Base-by-base conservation (phyloP, 2,888 invertebrate species). In the Harpalus rufipes region DNA sequence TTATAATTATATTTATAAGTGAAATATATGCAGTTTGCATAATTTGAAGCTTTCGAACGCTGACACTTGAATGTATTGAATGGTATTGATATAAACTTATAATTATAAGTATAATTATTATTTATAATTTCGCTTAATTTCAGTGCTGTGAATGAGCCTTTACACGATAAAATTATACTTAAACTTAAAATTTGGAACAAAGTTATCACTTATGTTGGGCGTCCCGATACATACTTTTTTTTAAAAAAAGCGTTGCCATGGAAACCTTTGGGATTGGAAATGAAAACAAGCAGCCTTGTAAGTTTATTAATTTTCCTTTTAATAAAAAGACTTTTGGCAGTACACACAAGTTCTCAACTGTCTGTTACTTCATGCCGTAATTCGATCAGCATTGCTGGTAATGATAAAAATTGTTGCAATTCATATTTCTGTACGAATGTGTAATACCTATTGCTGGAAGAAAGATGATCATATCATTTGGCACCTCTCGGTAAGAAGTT, bases 251-350 rank as follows among this genome's bases (percentile, higher is more conserved):
- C 3, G 32, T 1, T 51, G 12, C 12, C 0, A 51, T 10, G 44
- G 8, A 51, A 51, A 51, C 6, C 12, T 10, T 51, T 18, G 7
- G 25, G 41, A 32, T 21, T 41, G 39, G 18, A 10, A 63, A 63
- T 63, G 2, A 68, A 25, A 39, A 68, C 68, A 25, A 39, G 41
- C 68, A 39, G 1, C 14, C n/a, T 32, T 68, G 14, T 21, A 74
- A 76, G 76, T 83, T 83, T 76, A 76, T 59, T 83, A 83, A 59
- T 61, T 83, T 83, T 83, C 44, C 59, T 59, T 83, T 83, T 83
- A 83, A 83, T 83, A 83, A 83, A 83, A 83, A 83, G 83, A 83
- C 83, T 74, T 83, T 74, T 83, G 83, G 83, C 83, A 83, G 83
- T 83, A 83, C 83, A 83, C 83, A 83, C 83, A 83, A 74, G 59